A percentile compares a stretch with the other conserved stretches of the same genome.
Conservation (phyloP, 2,888 invertebrate genomes). For the Leptogaster cylindrica region DNA sequence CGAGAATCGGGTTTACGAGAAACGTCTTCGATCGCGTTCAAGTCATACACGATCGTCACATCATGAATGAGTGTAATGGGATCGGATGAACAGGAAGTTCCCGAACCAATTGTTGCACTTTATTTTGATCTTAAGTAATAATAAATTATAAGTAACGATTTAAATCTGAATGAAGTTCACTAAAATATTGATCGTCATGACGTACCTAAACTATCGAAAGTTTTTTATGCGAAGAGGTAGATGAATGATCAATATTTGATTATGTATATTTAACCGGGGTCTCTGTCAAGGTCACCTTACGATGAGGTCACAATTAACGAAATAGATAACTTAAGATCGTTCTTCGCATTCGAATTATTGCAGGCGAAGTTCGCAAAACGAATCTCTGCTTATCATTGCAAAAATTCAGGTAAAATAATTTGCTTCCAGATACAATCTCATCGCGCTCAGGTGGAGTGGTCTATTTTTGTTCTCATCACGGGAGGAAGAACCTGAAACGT, state of each 20-base stretch:
- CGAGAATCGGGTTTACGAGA: slow-evolving; percentile 21
- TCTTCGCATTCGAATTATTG: neutral
- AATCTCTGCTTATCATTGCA: no score
- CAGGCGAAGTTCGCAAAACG: no score
- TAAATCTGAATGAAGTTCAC: no score
- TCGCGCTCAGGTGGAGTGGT: no score
- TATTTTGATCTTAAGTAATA: neutral
- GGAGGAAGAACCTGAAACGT: slow-evolving; percentile 16
- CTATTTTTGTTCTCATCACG: neutral
- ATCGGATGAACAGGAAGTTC: slow-evolving; percentile 12
- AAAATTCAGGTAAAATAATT: no score
- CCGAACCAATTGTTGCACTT: neutral
- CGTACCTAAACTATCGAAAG: slow-evolving; percentile 16
- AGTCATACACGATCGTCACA: neutral
- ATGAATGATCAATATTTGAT: neutral
- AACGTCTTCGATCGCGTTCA: neutral
- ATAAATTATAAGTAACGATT: no score
- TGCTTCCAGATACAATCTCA: no score
- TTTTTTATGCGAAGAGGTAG: neutral
- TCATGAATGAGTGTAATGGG: neutral
- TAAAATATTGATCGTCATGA: no score
- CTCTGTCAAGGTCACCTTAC: slow-evolving; percentile 4
- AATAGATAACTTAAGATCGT: slow-evolving; percentile 6
- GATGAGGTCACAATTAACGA: slow-evolving; percentile 20
- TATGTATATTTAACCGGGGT: neutral